phyloP scores from a whole-genome alignment of 2,797 vertebrate species.

The Pampus argenteus region DNA sequence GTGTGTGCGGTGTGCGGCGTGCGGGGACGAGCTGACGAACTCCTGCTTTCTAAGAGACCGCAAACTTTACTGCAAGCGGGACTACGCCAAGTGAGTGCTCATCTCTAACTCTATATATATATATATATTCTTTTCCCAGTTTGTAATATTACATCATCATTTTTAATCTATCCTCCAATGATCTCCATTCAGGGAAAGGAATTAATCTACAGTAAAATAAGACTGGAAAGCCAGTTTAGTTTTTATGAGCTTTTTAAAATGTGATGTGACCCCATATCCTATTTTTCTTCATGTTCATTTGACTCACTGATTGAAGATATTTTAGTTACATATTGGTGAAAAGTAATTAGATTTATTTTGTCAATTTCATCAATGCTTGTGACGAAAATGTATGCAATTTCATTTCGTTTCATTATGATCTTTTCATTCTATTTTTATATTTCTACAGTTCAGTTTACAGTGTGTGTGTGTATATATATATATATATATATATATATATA shows the following conservation, averaged over 20 bases:
- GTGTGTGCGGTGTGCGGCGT: conserved; percentile 91
- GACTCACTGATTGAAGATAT: not conserved
- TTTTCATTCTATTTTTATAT: not conserved
- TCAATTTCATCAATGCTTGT: not conserved
- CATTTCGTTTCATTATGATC: too few relatives aligned
- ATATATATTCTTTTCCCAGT: not conserved
- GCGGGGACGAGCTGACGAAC: conserved; percentile 90
- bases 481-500: too few relatives aligned
- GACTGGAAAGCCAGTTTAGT: not conserved
- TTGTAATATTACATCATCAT: not conserved
- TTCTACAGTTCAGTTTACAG: too few relatives aligned
- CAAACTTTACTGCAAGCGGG: conserved; percentile 94
- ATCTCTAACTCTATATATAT: not conserved
- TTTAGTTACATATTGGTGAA: not conserved
- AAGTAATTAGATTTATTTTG: not conserved
- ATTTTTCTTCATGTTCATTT: not conserved
- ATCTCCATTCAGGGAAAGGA: not conserved
- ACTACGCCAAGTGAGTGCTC: conserved; percentile 93
- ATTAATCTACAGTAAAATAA: not conserved
- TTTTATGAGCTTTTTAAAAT: not conserved
- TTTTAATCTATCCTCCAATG: not conserved
- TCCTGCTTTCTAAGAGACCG: conserved; percentile 94
- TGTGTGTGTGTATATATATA: too few relatives aligned
- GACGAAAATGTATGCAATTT: not conserved
- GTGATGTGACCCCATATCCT: not conserved